Conservation (phyloP, 2,888 invertebrate genomes). For the Xylota segnis region DNA sequence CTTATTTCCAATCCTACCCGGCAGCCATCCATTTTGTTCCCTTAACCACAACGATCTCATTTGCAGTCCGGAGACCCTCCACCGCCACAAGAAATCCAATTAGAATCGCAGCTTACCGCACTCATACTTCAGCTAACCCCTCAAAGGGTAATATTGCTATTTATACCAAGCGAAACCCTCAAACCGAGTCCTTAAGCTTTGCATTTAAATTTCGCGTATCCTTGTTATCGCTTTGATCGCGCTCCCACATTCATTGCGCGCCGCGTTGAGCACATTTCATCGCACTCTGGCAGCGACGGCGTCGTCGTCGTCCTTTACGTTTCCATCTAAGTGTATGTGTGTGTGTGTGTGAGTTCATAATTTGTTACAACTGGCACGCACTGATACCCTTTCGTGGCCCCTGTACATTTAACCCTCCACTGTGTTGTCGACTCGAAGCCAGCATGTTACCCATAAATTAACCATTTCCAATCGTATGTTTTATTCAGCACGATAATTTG, state of each 20-base stretch:
- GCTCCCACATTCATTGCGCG: slow-evolving; percentile 17
- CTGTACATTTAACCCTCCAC: slow-evolving; percentile 28
- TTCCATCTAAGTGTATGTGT: slow-evolving; percentile 4
- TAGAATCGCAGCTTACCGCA: background rate
- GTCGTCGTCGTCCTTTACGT: slow-evolving; percentile 11
- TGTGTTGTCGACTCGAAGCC: slow-evolving; percentile 20
- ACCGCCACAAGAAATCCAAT: background rate
- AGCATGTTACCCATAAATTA: slow-evolving; percentile 66
- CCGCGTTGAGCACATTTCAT: slow-evolving; percentile 41
- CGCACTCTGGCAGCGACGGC: slow-evolving; percentile 22
- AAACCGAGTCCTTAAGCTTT: slow-evolving; percentile 18
- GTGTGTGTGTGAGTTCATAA: slow-evolving; percentile 44
- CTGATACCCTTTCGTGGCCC: slow-evolving; percentile 54
- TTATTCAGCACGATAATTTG: slow-evolving; percentile 70
- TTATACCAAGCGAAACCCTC: slow-evolving; percentile 2
- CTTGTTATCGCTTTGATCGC: slow-evolving; percentile 29
- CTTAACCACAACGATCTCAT: background rate
- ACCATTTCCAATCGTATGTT: slow-evolving; percentile 66
- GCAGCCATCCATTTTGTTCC: background rate
- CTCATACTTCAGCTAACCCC: background rate
- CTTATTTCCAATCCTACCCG: background rate
- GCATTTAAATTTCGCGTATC: slow-evolving; percentile 6
- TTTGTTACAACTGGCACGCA: slow-evolving; percentile 70
- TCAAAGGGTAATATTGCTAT: background rate
- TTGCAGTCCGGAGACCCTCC: background rate